Percentiles rank a stretch among this genome's conserved stretches.
These are phyloP conservation scores for Aricia artaxerxes DNA, from an alignment of 2,888 invertebrate species.

Conservation along the genomic window DNA sequence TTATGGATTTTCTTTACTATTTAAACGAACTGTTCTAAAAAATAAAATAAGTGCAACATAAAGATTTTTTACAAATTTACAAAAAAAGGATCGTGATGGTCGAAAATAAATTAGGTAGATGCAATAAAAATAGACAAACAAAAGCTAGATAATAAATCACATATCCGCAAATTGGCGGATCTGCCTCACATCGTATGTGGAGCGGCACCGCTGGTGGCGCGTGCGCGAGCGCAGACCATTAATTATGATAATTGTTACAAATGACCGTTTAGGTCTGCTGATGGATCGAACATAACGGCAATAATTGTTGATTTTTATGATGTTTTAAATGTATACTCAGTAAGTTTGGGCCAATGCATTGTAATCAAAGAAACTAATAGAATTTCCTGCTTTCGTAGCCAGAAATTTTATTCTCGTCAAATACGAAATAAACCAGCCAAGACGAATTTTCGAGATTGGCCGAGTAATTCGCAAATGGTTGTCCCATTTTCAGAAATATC, in stretches of 20 bases:
- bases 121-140: neutral
- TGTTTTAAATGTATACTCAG: too few species aligned
- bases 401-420: neutral
- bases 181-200: slow-evolving; percentile 3
- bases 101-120: too few species aligned
- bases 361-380: neutral
- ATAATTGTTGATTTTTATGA: neutral
- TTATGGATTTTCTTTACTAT: too few species aligned
- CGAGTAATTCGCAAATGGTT: neutral
- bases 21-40: too few species aligned
- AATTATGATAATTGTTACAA: slow-evolving; percentile 5
- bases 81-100: too few species aligned
- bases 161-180: neutral
- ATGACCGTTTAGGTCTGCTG: slow-evolving; percentile 19
- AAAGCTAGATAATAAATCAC: neutral
- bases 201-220: slow-evolving; percentile 9
- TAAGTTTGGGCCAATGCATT: too few species aligned
- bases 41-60: too few species aligned
- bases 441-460: neutral
- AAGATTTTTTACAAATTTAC: too few species aligned
- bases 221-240: slow-evolving; percentile 7
- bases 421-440: neutral
- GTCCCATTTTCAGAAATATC: neutral
- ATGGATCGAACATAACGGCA: neutral
- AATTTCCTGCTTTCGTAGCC: neutral